Evolutionary conservation across 37 sponge, comb jelly and placozoan genomes (phyloP).

Genomic region (Mnemiopsis leidyi): DNA sequence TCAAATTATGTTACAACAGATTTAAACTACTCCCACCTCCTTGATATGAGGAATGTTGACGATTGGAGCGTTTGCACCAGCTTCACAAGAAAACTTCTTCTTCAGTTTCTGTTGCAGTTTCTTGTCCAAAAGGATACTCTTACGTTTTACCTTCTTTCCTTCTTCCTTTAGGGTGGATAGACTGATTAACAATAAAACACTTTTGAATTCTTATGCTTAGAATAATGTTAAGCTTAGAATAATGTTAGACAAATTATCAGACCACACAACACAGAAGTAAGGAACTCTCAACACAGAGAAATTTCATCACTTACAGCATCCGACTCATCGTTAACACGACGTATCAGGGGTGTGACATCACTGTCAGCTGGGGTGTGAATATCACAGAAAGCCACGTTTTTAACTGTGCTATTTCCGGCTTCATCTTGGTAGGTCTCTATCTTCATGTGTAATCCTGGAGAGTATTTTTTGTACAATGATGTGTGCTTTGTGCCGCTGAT

Average conservation of each 20-base stretch:
- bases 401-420: constrained; percentile 65
- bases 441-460: constrained; percentile 83
- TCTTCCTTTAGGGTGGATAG: constrained; percentile 22
- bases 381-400: constrained; percentile 90
- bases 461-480: no score
- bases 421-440: constrained; percentile 71
- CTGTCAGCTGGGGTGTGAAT: constrained; percentile 78
- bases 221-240: background rate
- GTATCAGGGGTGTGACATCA: constrained; percentile 67
- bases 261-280: no score
- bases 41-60: constrained; percentile 63
- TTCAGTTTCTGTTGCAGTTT: constrained; percentile 51
- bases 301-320: constrained; percentile 30
- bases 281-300: background rate
- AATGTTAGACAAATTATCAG: background rate
- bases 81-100: constrained; percentile 51
- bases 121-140: constrained; percentile 60
- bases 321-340: constrained; percentile 59
- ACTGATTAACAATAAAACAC: background rate
- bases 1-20: no score
- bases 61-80: constrained; percentile 49
- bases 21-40: constrained; percentile 26
- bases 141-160: constrained; percentile 11
- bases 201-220: background rate
- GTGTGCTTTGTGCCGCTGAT: no score